Conservation (phyloP, 2,888 invertebrate species). For the Drosophila imparisetae region DNA sequence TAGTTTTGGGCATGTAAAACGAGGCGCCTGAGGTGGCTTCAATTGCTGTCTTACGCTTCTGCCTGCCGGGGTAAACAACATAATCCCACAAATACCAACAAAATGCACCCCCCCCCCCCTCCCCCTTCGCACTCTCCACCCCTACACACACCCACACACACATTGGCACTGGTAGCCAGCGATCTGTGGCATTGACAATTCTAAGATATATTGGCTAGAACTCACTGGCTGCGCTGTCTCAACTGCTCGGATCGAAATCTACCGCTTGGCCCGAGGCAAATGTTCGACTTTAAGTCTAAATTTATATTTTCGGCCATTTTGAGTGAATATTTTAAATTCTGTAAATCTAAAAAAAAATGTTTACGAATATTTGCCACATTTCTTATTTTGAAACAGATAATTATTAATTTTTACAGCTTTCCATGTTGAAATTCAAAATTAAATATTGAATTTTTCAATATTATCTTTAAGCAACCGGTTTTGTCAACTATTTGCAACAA, state of each 20-base stretch:
- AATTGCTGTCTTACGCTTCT: constrained; percentile 23
- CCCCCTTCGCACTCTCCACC: not conserved
- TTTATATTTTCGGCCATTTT: not conserved
- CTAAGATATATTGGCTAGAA: constrained; percentile 8
- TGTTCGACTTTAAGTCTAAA: not conserved
- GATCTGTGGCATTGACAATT: constrained; percentile 47
- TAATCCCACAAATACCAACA: constrained; percentile 51
- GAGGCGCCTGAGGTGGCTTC: constrained; percentile 55
- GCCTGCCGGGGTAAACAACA: constrained; percentile 40
- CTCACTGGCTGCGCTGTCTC: constrained; percentile 3
- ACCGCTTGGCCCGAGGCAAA: not conserved
- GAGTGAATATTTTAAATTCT: not conserved
- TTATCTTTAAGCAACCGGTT: not conserved
- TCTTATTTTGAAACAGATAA: not conserved
- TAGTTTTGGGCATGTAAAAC: constrained; percentile 71
- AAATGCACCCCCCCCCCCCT: constrained; percentile 17
- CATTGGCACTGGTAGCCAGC: constrained; percentile 56
- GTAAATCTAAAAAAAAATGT: not conserved
- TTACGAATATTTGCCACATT: not conserved
- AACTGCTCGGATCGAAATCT: constrained; percentile 4
- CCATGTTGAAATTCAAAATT: not conserved
- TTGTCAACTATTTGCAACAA: not conserved
- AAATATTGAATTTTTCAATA: not conserved
- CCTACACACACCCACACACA: constrained; percentile 19
- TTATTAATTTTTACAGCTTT: not conserved